Percentiles rank a stretch among this genome's conserved stretches.
phyloP scores from a whole-genome alignment of 2,113 vertebrate species.

The Sapayoa aenigma region DNA sequence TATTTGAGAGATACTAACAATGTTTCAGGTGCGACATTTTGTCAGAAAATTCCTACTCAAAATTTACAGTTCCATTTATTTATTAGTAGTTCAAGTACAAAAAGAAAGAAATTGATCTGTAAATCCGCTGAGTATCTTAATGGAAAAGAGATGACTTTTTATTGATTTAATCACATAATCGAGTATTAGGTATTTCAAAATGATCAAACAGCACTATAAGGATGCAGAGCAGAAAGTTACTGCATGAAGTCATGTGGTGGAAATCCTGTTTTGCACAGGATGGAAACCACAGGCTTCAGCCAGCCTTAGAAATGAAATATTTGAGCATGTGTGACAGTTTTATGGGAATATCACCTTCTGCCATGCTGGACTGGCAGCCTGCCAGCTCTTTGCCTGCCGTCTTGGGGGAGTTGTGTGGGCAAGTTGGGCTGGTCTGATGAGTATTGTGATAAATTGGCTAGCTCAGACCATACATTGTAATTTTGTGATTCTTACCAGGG shows the following conservation, averaged over 20 bases:
- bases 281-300: not conserved
- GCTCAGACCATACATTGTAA: not conserved
- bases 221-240: not conserved
- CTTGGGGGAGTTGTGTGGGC: not conserved
- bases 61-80: slow-evolving; percentile 35
- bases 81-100: not conserved
- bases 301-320: slow-evolving; percentile 31
- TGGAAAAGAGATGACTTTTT: slow-evolving; percentile 28
- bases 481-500: not conserved
- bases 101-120: slow-evolving; percentile 20
- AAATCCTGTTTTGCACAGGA: not conserved
- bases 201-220: not conserved
- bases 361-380: not conserved
- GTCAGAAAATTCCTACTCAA: not conserved
- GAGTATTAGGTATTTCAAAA: slow-evolving; percentile 19
- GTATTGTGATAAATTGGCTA: not conserved
- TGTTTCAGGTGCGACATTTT: slow-evolving; percentile 1
- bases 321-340: slow-evolving; percentile 33
- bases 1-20: not conserved
- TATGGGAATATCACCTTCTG: slow-evolving; percentile 29
- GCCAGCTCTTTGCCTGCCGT: not conserved
- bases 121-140: slow-evolving; percentile 14
- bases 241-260: not conserved
- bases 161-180: slow-evolving; percentile 25
- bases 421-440: not conserved